A percentile compares a stretch with the other conserved stretches of the same genome.
Conservation (phyloP, 2,113 vertebrate genomes). For the Bagarius yarrelli region DNA sequence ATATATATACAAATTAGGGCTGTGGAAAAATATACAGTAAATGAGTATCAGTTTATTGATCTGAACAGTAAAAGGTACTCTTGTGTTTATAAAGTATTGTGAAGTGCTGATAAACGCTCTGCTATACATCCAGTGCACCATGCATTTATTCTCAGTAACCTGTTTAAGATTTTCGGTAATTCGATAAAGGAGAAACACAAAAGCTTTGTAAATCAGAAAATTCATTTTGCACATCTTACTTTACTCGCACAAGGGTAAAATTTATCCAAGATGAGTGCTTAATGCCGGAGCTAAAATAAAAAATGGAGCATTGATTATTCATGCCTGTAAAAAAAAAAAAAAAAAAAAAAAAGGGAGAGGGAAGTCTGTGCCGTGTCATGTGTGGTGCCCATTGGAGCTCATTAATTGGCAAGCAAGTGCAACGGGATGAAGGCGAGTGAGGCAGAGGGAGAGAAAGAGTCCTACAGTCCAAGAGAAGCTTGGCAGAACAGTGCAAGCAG, state of each 20-base stretch:
- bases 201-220: conserved; percentile 35
- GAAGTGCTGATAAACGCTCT: background rate
- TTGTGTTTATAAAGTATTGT: background rate
- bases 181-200: conserved; percentile 35
- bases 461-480: conserved; percentile 50
- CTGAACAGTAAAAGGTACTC: conserved; percentile 1
- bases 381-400: conserved; percentile 74
- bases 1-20: too few species aligned
- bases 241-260: background rate
- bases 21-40: background rate
- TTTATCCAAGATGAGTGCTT: conserved; percentile 37
- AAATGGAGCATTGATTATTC: conserved; percentile 80
- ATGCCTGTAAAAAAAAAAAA: conserved; percentile 65
- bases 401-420: conserved; percentile 66
- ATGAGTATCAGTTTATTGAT: background rate
- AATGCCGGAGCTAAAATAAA: conserved; percentile 67
- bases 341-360: conserved; percentile 9
- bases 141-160: conserved; percentile 40
- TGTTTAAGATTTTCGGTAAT: conserved; percentile 37
- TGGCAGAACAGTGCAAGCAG: conserved; percentile 45
- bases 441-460: conserved; percentile 46
- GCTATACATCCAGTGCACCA: conserved; percentile 27
- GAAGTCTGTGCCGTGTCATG: conserved; percentile 67
- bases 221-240: conserved; percentile 33
- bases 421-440: conserved; percentile 46